phyloP scores from a whole-genome alignment of 2,888 invertebrate species.

The Hydraecia micacea region DNA sequence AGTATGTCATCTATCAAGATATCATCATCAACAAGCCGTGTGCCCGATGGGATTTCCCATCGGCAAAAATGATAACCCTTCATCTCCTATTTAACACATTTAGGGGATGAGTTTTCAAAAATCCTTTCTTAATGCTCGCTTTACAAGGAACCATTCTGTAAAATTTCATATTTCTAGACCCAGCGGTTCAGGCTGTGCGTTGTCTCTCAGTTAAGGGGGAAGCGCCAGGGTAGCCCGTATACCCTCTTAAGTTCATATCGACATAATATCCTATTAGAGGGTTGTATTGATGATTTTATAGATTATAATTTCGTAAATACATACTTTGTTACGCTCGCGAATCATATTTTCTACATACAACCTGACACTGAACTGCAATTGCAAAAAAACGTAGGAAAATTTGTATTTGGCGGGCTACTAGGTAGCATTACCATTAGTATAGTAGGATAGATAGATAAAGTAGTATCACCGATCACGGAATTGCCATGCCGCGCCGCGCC shows the following conservation, averaged over 20 bases:
- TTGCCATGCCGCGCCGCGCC: neutral
- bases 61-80: too few relatives aligned
- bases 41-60: neutral
- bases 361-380: neutral
- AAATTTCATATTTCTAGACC: neutral
- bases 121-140: neutral
- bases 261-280: neutral
- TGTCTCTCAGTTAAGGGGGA: neutral
- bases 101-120: neutral
- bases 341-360: too few relatives aligned
- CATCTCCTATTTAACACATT: neutral
- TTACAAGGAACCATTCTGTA: neutral
- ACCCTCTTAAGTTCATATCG: neutral
- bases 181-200: neutral
- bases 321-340: too few relatives aligned
- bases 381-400: neutral
- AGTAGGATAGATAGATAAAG: neutral
- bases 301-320: neutral
- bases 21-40: neutral
- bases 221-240: neutral
- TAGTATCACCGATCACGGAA: neutral
- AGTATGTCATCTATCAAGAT: constrained; percentile 68
- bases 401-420: too few relatives aligned
- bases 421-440: too few relatives aligned
- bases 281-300: neutral